Evolutionary conservation across 2,113 vertebrate genomes (phyloP), one percentile per base, ranked within the genome.

Genomic region (Misgurnus anguillicaudatus): DNA sequence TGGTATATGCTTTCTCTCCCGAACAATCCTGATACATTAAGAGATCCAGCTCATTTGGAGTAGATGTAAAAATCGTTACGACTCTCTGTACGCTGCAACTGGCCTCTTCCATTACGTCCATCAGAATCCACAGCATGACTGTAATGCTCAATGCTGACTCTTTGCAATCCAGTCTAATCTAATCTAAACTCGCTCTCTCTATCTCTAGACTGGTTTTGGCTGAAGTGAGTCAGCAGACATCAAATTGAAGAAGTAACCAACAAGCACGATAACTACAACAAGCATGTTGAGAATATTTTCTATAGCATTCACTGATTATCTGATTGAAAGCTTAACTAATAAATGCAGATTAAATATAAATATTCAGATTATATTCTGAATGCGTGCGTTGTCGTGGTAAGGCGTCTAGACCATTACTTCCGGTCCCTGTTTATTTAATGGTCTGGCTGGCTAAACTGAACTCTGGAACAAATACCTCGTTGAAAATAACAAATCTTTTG

Each of bases 171-270:
- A 73, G 21, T 48, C 5, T 75, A 75, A 62, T 75, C 21, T 0
- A 73, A 73, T 73, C 19, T 61, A 60, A 73, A 73, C 13, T 61
- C 58, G 36, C 58, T 31, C 24, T 24, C 24, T 31, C 24, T n/a
- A n/a, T 31, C 24, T 75, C 41, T 48, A 21, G 57, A 6, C 14
- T 62, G 39, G 38, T 55, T 72, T 72, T 42, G 36, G 53, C 16
- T 71, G 68, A 10, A 71, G 48, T 39, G 48, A 71, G 38, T 24
- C 19, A 17, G 57, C 71, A 74, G 21, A 45, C 42, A 47, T 60
- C 13, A 45, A 21, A 62, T 24, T 36, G 1, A 73, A 60, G 4
- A 41, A 72, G 17, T 42, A 42, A 21, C 36, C 21, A 72, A 14
- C 4, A 72, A 58, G 11, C 39, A 39, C 39, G 31, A 55, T 36